Evolutionary conservation across 1,140 invertebrate species (phyloP), one percentile per base, ranked within the genome.

Genomic region (Tenebrio molitor): DNA sequence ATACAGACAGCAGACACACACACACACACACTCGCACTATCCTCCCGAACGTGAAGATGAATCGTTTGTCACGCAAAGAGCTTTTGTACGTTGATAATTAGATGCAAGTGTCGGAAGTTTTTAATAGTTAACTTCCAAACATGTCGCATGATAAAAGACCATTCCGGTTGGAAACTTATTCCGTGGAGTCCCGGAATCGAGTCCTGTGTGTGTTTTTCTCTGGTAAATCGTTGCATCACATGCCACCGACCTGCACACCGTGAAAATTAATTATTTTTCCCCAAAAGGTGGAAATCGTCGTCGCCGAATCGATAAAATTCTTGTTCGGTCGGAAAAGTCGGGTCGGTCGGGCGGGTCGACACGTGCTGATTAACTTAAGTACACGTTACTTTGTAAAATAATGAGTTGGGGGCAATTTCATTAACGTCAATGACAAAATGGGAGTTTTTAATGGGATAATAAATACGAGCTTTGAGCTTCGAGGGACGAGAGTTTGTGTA

Each of bases 371-470:
- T 58, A 29, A 58, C 21, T 29, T 58, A 58, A 58, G 50, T 58
- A 29, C 15, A 29, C 50, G 50, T 58, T 58, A 58, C 23, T 58
- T 58, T 58, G 23, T n/a, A n/a, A 25, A 58, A n/a, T 58, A 58
- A 58, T 58, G 50, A 58, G 50, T 58, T 58, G 29, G n/a, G 23
- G 50, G n/a, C 50, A 58, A 58, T 58, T 58, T 58, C 50, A 58
- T 58, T 58, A 58, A 58, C 23, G 50, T 58, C 50, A 58, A 58
- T 58, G 50, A 58, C 50, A 58, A 58, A 25, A 58, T 58, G 50
- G n/a, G 50, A 25, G 50, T n/a, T 29, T 58, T 58, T 58, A 58
- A 58, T 58, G 50, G 50, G 19, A 58, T 58, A 58, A 29, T 29
- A 58, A 58, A 29, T 25, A 25, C 50, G 19, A 14, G 10, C 44